phyloP scores from a whole-genome alignment of 2,888 invertebrate species.

The Thelaira solivaga region DNA sequence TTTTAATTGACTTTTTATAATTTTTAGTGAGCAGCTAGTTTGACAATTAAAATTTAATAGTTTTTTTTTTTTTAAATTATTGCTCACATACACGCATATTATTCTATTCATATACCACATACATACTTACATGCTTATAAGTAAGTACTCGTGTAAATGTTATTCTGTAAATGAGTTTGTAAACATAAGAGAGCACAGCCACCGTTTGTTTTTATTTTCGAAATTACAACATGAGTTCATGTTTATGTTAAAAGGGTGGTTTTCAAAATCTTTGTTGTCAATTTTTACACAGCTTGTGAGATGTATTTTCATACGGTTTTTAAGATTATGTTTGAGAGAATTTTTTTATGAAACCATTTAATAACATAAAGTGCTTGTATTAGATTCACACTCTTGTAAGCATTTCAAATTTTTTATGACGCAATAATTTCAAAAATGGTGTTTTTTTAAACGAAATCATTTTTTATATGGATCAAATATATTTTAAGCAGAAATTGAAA shows the following conservation, averaged over 20 bases:
- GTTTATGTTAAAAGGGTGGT: slow-evolving; percentile 25
- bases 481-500: no score
- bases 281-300: not conserved
- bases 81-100: not conserved
- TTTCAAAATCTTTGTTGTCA: not conserved
- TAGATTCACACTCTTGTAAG: no score
- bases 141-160: not conserved
- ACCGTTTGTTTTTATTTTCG: slow-evolving; percentile 3
- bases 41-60: slow-evolving; percentile 19
- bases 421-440: not conserved
- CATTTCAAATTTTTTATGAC: not conserved
- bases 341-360: not conserved
- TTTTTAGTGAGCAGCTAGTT: slow-evolving; percentile 28
- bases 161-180: not conserved
- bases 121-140: not conserved
- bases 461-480: no score
- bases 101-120: not conserved
- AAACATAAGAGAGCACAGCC: not conserved
- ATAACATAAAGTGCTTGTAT: not conserved
- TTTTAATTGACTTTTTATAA: slow-evolving; percentile 56
- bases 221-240: slow-evolving; percentile 25
- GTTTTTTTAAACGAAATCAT: no score
- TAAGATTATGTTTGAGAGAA: not conserved
- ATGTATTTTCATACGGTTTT: not conserved
- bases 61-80: not conserved